These are phyloP conservation scores for Leptatherina wallacei DNA, from an alignment of 2,797 vertebrate species.

Conservation along the genomic window DNA sequence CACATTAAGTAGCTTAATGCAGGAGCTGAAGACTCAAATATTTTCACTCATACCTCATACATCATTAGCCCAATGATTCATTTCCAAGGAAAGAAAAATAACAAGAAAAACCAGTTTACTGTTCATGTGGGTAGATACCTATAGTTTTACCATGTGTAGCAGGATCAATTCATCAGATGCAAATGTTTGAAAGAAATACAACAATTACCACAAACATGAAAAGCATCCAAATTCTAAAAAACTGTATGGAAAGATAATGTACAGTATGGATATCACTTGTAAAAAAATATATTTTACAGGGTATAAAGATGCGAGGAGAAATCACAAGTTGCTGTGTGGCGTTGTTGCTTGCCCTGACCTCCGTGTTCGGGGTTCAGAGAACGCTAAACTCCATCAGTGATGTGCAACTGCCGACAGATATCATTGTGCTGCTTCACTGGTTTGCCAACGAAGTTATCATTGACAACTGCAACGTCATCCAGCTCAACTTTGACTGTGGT, in stretches of 20 bases:
- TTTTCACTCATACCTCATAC: too few relatives aligned
- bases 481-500: not conserved
- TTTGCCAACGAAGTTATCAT: slow-evolving; percentile 1
- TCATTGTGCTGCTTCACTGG: slow-evolving; percentile 11
- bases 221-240: too few relatives aligned
- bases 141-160: too few relatives aligned
- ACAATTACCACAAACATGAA: too few relatives aligned
- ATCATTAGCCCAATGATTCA: too few relatives aligned
- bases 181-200: too few relatives aligned
- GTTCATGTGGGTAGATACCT: too few relatives aligned
- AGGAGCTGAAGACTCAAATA: too few relatives aligned
- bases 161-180: too few relatives aligned
- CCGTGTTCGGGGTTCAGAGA: not conserved
- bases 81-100: too few relatives aligned
- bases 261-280: not conserved
- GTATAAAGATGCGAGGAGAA: slow-evolving; percentile 8
- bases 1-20: too few relatives aligned
- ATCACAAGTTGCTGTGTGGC: not conserved
- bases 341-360: not conserved
- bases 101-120: too few relatives aligned
- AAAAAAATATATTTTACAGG: slow-evolving; percentile 9
- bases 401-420: not conserved
- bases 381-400: slow-evolving; percentile 2
- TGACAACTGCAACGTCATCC: not conserved
- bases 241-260: not conserved